Base-by-base conservation (phyloP, 2,888 invertebrate genomes). In the Eueremaeus valkanovi region DNA sequence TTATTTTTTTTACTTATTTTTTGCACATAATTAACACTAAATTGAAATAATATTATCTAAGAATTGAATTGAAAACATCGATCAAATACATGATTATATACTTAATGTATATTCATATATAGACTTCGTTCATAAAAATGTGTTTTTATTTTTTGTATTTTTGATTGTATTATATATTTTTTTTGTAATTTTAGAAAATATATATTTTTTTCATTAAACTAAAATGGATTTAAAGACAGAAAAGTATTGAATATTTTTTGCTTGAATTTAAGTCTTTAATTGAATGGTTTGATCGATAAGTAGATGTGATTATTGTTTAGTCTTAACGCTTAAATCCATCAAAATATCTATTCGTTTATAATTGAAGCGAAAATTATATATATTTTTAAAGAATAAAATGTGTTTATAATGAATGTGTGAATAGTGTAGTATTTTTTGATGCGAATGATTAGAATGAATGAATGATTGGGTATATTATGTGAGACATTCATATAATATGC, bases 231-330 rank as follows among this genome's bases (percentile, higher is more conserved):
- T 42, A n/a, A n/a, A n/a, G n/a, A n/a, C 42, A 42, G 42, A 42
- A 42, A 9, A 42, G 16, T 11, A 42, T 42, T 42, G 16, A 42
- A 42, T 11, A n/a, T n/a, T n/a, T n/a, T n/a, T n/a, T n/a, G n/a
- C n/a, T n/a, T n/a, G n/a, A n/a, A n/a, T n/a, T n/a, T n/a, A n/a
- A n/a, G n/a, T n/a, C n/a, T n/a, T n/a, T n/a, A n/a, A n/a, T n/a
- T n/a, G n/a, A n/a, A n/a, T n/a, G n/a, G n/a, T n/a, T n/a, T 55
- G 55, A 55, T 55, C 55, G 55, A 55, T 55, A 55, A 55, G 55
- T 55, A 55, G 55, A 55, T 55, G 55, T 27, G 55, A 21, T 55
- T 55, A 55, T 27, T 21, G 24, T 55, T 55, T 9, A 27, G n/a
- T n/a, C n/a, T n/a, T n/a, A n/a, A n/a, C n/a, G n/a, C n/a, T n/a